phyloP scores from a whole-genome alignment of 2,888 invertebrate species.

The Itoplectis maculator region DNA sequence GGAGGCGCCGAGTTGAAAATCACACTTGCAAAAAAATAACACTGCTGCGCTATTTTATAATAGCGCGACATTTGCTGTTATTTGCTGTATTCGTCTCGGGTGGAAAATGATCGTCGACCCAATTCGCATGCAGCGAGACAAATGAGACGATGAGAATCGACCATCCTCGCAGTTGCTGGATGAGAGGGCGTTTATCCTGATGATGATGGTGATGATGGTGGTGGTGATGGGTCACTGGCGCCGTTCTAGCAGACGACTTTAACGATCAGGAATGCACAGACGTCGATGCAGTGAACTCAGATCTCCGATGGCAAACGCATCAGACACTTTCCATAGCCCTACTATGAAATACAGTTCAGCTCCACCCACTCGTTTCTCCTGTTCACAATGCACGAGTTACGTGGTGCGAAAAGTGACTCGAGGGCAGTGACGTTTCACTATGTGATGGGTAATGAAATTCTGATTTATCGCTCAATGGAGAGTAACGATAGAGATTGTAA shows the following conservation, averaged over 20 bases:
- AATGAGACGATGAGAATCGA: slow-evolving; percentile 51
- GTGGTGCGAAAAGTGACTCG: slow-evolving; percentile 9
- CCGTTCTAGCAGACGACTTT: slow-evolving; percentile 45
- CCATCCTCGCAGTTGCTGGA: slow-evolving; percentile 28
- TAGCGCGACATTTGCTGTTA: background rate
- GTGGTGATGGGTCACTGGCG: slow-evolving; percentile 40
- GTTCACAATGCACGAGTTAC: background rate
- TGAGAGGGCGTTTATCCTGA: slow-evolving; percentile 36
- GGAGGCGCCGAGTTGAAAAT: slow-evolving; percentile 1
- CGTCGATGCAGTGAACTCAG: slow-evolving; percentile 25
- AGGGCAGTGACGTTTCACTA: background rate
- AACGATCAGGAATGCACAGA: slow-evolving; percentile 44
- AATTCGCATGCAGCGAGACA: slow-evolving; percentile 41
- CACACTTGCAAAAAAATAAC: slow-evolving; percentile 4
- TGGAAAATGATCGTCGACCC: background rate
- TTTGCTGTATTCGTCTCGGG: background rate
- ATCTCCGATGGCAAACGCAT: slow-evolving; percentile 41
- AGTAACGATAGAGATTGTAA: background rate
- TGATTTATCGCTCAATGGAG: background rate
- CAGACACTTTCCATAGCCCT: slow-evolving; percentile 71
- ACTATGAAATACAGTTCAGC: slow-evolving; percentile 6
- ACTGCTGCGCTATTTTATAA: background rate
- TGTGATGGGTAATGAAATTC: slow-evolving; percentile 12
- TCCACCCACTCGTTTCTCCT: slow-evolving; percentile 1
- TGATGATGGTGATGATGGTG: slow-evolving; percentile 11